Percentiles rank a stretch among this genome's conserved stretches.
Conservation (phyloP, 1,140 invertebrate species). For the Drosophila nasuta region DNA sequence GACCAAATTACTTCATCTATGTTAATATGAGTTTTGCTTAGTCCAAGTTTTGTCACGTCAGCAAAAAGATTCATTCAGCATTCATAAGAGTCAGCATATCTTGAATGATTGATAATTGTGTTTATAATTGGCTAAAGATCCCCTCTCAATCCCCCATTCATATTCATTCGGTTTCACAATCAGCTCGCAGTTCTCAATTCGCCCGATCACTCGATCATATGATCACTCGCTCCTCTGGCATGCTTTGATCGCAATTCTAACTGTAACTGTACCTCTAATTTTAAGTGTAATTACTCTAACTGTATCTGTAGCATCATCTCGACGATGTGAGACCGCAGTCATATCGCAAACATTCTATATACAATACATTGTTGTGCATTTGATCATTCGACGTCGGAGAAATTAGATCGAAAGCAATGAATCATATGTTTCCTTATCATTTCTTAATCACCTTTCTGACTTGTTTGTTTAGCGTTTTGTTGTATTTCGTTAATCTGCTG, state of each 20-base stretch:
- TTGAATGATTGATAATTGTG: slow-evolving; percentile 26
- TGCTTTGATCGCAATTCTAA: slow-evolving; percentile 59
- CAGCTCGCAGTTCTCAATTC: slow-evolving; percentile 42
- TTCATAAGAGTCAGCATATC: slow-evolving; percentile 44
- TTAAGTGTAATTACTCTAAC: slow-evolving; percentile 10
- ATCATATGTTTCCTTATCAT: slow-evolving; percentile 29
- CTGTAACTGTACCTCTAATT: slow-evolving; percentile 29
- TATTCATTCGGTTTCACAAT: slow-evolving; percentile 33
- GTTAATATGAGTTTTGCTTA: slow-evolving; percentile 28
- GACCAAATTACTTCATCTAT: slow-evolving; percentile 9
- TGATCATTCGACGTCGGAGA: slow-evolving; percentile 6
- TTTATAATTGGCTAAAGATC: slow-evolving; percentile 45
- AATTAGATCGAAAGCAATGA: slow-evolving; percentile 21
- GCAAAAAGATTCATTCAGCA: slow-evolving; percentile 50
- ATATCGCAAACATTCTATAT: slow-evolving; percentile 57
- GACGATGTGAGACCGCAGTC: slow-evolving; percentile 26
- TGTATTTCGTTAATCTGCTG: slow-evolving; percentile 14
- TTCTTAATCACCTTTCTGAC: slow-evolving; percentile 24
- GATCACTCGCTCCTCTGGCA: slow-evolving; percentile 66
- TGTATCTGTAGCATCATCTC: slow-evolving; percentile 19
- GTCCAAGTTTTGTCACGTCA: slow-evolving; percentile 24
- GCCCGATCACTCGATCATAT: slow-evolving; percentile 35
- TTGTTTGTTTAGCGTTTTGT: slow-evolving; percentile 42
- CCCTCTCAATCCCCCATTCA: slow-evolving; percentile 16
- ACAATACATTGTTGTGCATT: slow-evolving; percentile 31